Base-by-base conservation (phyloP, 2,888 invertebrate genomes). In the Ptychoptera contaminata region DNA sequence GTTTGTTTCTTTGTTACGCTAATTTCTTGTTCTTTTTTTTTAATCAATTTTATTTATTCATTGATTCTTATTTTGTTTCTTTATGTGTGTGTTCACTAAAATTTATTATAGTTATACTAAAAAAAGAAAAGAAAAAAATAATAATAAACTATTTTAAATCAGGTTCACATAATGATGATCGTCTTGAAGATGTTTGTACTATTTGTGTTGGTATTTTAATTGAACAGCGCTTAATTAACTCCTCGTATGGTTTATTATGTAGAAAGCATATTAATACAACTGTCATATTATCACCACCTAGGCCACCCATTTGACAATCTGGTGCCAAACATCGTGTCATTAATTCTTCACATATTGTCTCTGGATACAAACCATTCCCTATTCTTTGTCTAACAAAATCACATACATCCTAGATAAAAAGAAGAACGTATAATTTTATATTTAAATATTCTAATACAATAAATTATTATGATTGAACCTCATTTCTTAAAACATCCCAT, bases 281-380 rank as follows among this genome's bases (percentile, higher is more conserved):
- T 16, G 97, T 97, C 97, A 98, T 98, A 69, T 98, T 98, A 69
- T 98, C 97, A 66, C 96, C 94, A 53, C 97, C 97, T 37, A 96
- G 75, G 2, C 96, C 96, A 38, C 90, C 92, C 77, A 96, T 92
- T 57, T 91, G 85, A 57, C 91, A 88, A 69, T 97, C 96, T 3
- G 97, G 97, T 2, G 97, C 94, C 44, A 98, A 73, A 65, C 98
- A 98, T 50, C 84, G 76, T 55, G 82, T 87, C 79, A 98, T 88
- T 48, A 98, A 69, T 52, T 90, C 86, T 65, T 98, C 97, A 66
- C 97, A 98, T 47, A 98, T 92, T 60, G 80, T 81, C 60, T 93
- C 90, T 12, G 96, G 96, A 63, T 88, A 84, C 72, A 84, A 77
- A 2, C 84, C 80, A 49, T 74, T 74, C 8, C 82, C 78, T 45